Evolutionary conservation across 2,113 vertebrate species (phyloP), one percentile per base, ranked within the genome.

Genomic region (Murina feae): DNA sequence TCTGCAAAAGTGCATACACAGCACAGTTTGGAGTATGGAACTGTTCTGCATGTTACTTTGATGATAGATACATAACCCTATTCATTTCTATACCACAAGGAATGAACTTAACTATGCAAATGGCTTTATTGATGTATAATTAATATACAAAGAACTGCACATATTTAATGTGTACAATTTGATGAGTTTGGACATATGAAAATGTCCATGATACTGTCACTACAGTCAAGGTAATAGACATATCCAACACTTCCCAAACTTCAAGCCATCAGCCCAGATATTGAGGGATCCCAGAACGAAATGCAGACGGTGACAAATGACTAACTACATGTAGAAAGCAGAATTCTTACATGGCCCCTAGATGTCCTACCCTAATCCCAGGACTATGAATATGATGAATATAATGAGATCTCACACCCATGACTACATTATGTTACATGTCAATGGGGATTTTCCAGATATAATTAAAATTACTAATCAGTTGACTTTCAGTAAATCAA

Each of bases 381-480:
- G 16, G 35, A 21, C n/a, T 47, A 17, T 42, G 23, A 37, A 35
- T 32, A 55, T 9, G 32, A 44, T 42, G 44, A 71, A 35, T 32
- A 55, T 9, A 28, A 44, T 42, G 44, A 71, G 18, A 47, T 81
- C 18, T 6, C 23, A 63, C 25, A 68, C 5, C 5, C 47, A 14
- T 44, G 17, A 39, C 47, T 25, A n/a, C 20, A n/a, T 35, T 51
- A 79, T 47, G 53, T 60, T 78, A 71, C 3, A 28, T 37, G 68
- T 30, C 42, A 42, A 49, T 58, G n/a, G 17, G 69, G 6, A 68
- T 32, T 74, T 94, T 94, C 89, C 68, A 60, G 25, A 47, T 63
- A 53, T 53, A 66, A 82, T 86, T 88, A 88, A 92, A 91, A 69
- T 76, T n/a, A 72, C 37, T n/a, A 75, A 63, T n/a, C 9, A 89